Percentiles rank a stretch among this genome's conserved stretches.
phyloP scores from a whole-genome alignment of 2,113 vertebrate species.

The Psettodes erumei region DNA sequence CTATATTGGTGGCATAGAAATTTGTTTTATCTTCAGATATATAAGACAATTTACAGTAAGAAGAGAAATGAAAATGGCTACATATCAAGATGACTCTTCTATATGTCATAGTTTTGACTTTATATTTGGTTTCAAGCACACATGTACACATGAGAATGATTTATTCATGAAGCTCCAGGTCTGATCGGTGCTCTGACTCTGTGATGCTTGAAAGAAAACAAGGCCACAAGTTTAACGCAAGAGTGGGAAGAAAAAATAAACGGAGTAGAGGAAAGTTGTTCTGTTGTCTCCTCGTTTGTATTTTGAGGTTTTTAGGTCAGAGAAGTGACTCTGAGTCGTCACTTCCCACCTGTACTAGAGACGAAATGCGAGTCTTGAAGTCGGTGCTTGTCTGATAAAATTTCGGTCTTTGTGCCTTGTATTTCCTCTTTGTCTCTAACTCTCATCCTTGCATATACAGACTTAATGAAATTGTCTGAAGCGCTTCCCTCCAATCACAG shows the following conservation, averaged over 20 bases:
- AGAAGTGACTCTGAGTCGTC: constrained; percentile 1
- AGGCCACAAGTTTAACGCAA: background rate
- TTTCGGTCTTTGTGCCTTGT: constrained; percentile 19
- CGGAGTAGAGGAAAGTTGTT: background rate
- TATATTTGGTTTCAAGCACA: constrained; percentile 49
- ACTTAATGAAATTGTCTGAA: constrained; percentile 12
- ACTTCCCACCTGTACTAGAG: background rate
- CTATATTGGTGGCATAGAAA: constrained; percentile 28
- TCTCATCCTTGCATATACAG: constrained; percentile 8
- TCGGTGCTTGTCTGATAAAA: constrained; percentile 15
- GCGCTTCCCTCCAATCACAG: constrained; percentile 5
- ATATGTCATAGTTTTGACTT: constrained; percentile 16
- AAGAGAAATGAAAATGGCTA: constrained; percentile 50
- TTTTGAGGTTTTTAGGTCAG: constrained; percentile 3
- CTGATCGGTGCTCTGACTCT: background rate
- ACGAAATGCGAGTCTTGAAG: background rate
- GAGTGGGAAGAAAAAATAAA: background rate
- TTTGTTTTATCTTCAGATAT: constrained; percentile 32
- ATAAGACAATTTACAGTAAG: constrained; percentile 28
- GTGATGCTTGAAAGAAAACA: background rate
- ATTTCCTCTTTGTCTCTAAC: background rate
- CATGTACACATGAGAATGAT: background rate
- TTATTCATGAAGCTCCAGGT: constrained; percentile 1
- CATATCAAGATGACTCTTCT: constrained; percentile 36
- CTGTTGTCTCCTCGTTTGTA: background rate